Base-by-base conservation (phyloP, 2,797 vertebrate species). In the Buceros bicornis region DNA sequence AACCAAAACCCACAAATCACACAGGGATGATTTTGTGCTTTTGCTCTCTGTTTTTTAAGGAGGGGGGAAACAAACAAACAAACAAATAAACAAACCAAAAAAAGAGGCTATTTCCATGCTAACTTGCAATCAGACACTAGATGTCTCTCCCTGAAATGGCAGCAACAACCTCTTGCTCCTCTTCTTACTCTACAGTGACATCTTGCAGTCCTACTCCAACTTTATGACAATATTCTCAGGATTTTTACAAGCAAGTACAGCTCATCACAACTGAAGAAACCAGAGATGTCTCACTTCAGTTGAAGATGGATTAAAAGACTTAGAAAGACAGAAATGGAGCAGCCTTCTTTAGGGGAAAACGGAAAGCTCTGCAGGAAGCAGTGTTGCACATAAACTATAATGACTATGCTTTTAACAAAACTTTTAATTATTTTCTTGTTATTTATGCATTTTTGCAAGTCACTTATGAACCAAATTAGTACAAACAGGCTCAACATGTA, bases 181-280 rank as follows among this genome's bases (percentile, higher is more conserved):
- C 16, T 56, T 70, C 74, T 62, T 60, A 71, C 13, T 29, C 69
- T 62, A 26, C 4, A 40, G 40, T 67, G 57, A 42, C 37, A 90
- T 13, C 35, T 35, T 37, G 53, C 33, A 79, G 47, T 60, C 28
- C 19, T 69, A 50, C 17, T 71, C 48, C 33, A 72, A 54, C 22
- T 57, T 61, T 3, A 37, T 0, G 0, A 13, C 42, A 78, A 65
- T 47, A 45, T 33, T 53, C 17, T 51, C 3, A 1, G 40, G 2
- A 7, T 11, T 93, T 87, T 84, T n/a, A 74, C 50, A 74, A 67
- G 53, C n/a, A 76, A 90, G 13, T 76, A 81, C 13, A 74, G 31
- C 8, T 67, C 37, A 58, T 28, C 43, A 26, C 20, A 73, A 33
- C 6, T 61, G 15, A 79, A 80, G 16, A 48, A 29, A 13, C 14